A percentile compares a stretch with the other conserved stretches of the same genome.
phyloP scores from a whole-genome alignment of 2,797 vertebrate species.

The Hephaestus fuliginosus region DNA sequence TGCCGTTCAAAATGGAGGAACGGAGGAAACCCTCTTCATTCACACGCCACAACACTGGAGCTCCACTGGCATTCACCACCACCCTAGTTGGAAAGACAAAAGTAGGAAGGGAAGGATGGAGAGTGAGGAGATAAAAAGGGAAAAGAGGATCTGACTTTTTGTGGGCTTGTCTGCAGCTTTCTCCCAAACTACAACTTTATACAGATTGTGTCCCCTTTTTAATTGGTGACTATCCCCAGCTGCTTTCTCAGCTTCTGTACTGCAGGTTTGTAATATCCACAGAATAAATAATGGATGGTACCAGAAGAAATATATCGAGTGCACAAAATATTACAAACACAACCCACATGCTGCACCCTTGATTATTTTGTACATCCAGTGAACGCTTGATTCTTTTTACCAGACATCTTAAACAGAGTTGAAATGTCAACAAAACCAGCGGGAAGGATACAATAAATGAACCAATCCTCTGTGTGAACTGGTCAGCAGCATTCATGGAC shows the following conservation, averaged over 20 bases:
- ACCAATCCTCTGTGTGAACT: constrained; percentile 14
- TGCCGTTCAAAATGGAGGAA: constrained; percentile 92
- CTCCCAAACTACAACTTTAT: neutral
- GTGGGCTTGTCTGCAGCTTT: neutral
- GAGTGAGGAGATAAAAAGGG: neutral
- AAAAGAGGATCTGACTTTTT: neutral
- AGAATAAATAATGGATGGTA: constrained; percentile 12
- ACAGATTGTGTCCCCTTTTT: neutral
- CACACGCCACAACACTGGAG: constrained; percentile 93
- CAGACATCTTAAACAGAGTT: neutral
- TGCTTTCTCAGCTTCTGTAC: neutral
- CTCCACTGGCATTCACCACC: constrained; percentile 87
- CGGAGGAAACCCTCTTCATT: constrained; percentile 91
- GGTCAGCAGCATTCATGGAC: neutral
- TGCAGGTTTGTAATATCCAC: neutral
- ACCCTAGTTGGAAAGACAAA: constrained; percentile 71
- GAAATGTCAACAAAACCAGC: constrained; percentile 26
- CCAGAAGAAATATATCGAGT: neutral
- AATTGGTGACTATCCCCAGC: constrained; percentile 4
- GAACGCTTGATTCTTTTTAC: constrained; percentile 12
- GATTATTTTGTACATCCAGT: neutral
- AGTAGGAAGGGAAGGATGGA: neutral
- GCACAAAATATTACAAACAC: neutral
- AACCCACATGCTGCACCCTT: neutral
- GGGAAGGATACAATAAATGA: constrained; percentile 26